Percentiles rank a stretch among this genome's conserved stretches.
Conservation (phyloP, 2,888 invertebrate genomes). For the Drosophila formosana region DNA sequence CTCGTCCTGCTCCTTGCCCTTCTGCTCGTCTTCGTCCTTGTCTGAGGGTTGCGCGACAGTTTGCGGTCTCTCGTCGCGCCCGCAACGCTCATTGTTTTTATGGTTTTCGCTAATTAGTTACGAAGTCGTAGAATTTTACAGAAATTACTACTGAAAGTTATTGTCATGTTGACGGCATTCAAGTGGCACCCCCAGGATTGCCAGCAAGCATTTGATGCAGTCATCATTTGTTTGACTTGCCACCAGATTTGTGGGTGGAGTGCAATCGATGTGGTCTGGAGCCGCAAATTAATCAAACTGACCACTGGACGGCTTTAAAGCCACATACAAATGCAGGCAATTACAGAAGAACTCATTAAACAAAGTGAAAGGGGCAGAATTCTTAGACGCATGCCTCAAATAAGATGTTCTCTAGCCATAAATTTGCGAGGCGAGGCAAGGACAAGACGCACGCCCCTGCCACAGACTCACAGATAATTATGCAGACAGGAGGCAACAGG, state of each 20-base stretch:
- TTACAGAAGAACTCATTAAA: slow-evolving; percentile 62
- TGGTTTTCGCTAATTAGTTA: slow-evolving; percentile 83
- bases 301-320: slow-evolving; percentile 11
- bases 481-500: slow-evolving; percentile 51
- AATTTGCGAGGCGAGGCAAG: slow-evolving; percentile 42
- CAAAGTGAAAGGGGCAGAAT: slow-evolving; percentile 52
- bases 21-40: slow-evolving; percentile 4
- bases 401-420: slow-evolving; percentile 61
- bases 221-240: slow-evolving; percentile 46
- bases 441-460: slow-evolving; percentile 5
- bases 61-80: slow-evolving; percentile 51
- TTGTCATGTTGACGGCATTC: slow-evolving; percentile 56
- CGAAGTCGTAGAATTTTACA: slow-evolving; percentile 82
- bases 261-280: not conserved
- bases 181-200: slow-evolving; percentile 22
- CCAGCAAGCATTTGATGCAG: slow-evolving; percentile 43
- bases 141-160: slow-evolving; percentile 64
- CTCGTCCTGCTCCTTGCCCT: not conserved
- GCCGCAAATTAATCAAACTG: slow-evolving; percentile 45
- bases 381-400: slow-evolving; percentile 39
- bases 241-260: slow-evolving; percentile 16
- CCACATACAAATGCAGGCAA: slow-evolving; percentile 39
- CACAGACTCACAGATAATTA: slow-evolving; percentile 54
- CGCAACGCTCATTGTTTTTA: slow-evolving; percentile 77
- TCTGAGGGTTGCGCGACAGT: slow-evolving; percentile 42